Base-by-base conservation (phyloP, 2,888 invertebrate species). In the Dryobota labecula region DNA sequence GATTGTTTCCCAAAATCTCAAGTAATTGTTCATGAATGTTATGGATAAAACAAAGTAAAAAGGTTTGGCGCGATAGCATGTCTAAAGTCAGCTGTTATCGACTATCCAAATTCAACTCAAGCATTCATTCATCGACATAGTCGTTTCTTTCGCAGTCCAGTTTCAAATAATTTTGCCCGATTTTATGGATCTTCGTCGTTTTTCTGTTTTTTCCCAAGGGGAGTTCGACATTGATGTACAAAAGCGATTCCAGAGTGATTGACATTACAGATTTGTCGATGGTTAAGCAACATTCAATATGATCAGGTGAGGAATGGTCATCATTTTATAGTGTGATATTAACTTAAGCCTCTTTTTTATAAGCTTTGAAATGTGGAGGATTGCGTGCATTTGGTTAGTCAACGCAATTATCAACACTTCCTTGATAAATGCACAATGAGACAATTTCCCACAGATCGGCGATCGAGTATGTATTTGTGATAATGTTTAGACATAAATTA, bases 141-240 rank as follows among this genome's bases (percentile, higher is more conserved):
- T 84, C 88, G 88, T 91, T 92, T 90, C 90, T 92, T 90, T 92
- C 84, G 88, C 92, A 90, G 91, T 94, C 90, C 94, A 94, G 92
- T 89, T 79, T 67, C 47, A 76, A 83, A 75, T 83, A 86, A 92
- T 92, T 94, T 94, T 94, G 90, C 92, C 93, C 93, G 86, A 87
- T 82, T 88, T 89, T 88, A 94, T 94, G 95, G 94, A 95, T 95
- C 95, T 95, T 94, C 94, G 86, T 90, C 91, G 92, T 94, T 94
- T 94, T 94, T 91, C 93, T 77, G 81, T 86, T 83, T 82, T 51
- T 87, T 87, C 76, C 79, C 80, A 82, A 84, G 87, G 83, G 85
- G 89, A 90, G 87, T 87, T 89, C 81, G 88, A 92, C 91, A 93
- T 89, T 90, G 89, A 92, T 93, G 93, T 84, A 94, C 91, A 91